Conservation (phyloP, 2,113 vertebrate species). For the Caretta caretta region DNA sequence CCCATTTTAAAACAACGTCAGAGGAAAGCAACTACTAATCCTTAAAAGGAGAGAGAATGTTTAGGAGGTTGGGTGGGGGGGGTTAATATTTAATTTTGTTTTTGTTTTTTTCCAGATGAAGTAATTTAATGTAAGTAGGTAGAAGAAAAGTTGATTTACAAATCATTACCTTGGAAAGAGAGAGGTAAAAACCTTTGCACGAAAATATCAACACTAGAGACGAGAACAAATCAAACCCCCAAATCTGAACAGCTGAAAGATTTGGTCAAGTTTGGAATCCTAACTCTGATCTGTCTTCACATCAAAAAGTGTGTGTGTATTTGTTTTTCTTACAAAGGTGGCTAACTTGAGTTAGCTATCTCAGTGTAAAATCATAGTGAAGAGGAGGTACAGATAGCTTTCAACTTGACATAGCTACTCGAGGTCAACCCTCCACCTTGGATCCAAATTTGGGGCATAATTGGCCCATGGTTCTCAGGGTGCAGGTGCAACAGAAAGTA, state of each 20-base stretch:
- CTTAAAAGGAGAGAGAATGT: slow-evolving; percentile 30
- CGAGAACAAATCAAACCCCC: background rate
- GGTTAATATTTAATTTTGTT: slow-evolving; percentile 21
- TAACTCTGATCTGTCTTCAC: background rate
- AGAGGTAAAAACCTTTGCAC: slow-evolving; percentile 19
- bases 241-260: background rate
- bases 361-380: no score
- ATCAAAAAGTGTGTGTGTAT: background rate
- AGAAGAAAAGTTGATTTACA: slow-evolving; percentile 57
- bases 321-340: no score
- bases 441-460: background rate
- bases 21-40: slow-evolving; percentile 51
- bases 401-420: no score
- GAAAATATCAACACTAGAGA: background rate
- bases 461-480: no score
- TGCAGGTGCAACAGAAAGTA: no score
- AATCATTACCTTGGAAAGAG: slow-evolving; percentile 17
- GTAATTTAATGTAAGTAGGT: slow-evolving; percentile 52
- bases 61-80: background rate
- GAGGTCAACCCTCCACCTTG: no score
- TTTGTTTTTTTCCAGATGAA: background rate
- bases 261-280: background rate
- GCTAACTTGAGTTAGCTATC: no score
- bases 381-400: no score
- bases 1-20: slow-evolving; percentile 48